These are phyloP conservation scores for Peromyscus eremicus DNA, from an alignment of 2,797 vertebrate species.

Conservation along the genomic window DNA sequence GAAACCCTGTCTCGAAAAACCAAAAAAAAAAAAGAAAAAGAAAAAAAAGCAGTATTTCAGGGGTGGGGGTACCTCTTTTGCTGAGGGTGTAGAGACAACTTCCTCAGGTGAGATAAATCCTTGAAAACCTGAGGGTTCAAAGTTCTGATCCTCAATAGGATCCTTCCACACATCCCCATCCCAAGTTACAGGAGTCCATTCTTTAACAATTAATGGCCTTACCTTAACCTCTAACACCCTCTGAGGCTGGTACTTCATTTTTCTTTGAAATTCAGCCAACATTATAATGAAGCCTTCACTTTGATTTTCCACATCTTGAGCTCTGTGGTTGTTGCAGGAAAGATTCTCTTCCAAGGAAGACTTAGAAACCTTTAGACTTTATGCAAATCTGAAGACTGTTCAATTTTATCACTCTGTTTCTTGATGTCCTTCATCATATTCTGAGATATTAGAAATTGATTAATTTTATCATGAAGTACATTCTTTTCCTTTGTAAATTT, in stretches of 20 bases:
- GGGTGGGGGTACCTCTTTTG: neutral
- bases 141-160: neutral
- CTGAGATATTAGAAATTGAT: neutral
- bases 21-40: too few species aligned
- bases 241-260: neutral
- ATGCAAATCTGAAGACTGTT: neutral
- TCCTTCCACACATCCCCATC: neutral
- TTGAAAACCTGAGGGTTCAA: neutral
- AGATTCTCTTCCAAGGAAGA: neutral
- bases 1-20: too few species aligned
- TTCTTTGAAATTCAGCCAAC: neutral
- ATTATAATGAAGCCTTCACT: neutral
- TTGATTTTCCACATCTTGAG: neutral
- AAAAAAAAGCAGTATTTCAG: neutral
- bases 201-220: neutral
- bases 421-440: neutral
- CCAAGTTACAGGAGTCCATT: neutral
- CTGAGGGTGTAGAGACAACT: neutral
- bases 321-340: neutral
- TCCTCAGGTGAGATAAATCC: neutral
- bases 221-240: neutral
- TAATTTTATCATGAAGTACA: neutral
- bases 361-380: neutral
- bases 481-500: neutral
- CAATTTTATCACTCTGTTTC: neutral